Percentiles rank a stretch among this genome's conserved stretches.
These are phyloP conservation scores for Drosophila rufa DNA, from an alignment of 1,140 invertebrate genomes.

Conservation along the genomic window DNA sequence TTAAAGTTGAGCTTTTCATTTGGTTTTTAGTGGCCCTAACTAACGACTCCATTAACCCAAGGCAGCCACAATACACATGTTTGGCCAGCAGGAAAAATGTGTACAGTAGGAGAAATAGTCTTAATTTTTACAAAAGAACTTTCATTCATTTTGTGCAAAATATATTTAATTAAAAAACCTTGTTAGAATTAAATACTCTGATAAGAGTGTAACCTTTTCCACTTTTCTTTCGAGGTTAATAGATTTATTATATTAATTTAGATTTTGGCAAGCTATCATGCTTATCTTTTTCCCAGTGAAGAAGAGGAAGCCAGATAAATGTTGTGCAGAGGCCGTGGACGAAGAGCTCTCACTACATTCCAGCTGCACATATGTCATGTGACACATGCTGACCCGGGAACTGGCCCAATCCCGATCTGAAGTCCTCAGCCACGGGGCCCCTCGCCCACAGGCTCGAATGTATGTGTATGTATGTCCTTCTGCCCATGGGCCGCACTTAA, in stretches of 20 bases:
- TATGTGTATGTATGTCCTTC: slow-evolving; percentile 12
- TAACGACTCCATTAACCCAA: slow-evolving; percentile 70
- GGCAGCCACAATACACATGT: slow-evolving; percentile 69
- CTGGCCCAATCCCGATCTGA: slow-evolving; percentile 24
- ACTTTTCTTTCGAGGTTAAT: too few relatives aligned
- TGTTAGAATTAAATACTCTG: too few relatives aligned
- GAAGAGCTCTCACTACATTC: slow-evolving; percentile 37
- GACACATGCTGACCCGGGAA: slow-evolving; percentile 66
- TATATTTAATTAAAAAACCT: too few relatives aligned
- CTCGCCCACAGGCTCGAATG: slow-evolving; percentile 2
- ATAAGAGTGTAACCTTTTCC: too few relatives aligned
- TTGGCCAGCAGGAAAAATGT: slow-evolving; percentile 17
- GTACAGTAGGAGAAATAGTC: slow-evolving; percentile 11
- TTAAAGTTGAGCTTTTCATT: slow-evolving; percentile 68
- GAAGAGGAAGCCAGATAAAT: slow-evolving; percentile 13
- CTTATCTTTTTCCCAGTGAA: too few relatives aligned
- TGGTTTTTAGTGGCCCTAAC: slow-evolving; percentile 49
- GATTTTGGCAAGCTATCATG: too few relatives aligned
- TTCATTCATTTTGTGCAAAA: too few relatives aligned
- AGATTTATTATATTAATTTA: too few relatives aligned
- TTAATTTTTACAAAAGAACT: too few relatives aligned
- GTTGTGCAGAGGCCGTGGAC: slow-evolving; percentile 12
- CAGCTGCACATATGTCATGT: slow-evolving; percentile 71
- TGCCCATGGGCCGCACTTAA: slow-evolving; percentile 60
- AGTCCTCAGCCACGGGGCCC: background rate